Percentiles rank a stretch among this genome's conserved stretches.
Conservation (phyloP, 1,140 invertebrate species). For the Parapsyche elsis region DNA sequence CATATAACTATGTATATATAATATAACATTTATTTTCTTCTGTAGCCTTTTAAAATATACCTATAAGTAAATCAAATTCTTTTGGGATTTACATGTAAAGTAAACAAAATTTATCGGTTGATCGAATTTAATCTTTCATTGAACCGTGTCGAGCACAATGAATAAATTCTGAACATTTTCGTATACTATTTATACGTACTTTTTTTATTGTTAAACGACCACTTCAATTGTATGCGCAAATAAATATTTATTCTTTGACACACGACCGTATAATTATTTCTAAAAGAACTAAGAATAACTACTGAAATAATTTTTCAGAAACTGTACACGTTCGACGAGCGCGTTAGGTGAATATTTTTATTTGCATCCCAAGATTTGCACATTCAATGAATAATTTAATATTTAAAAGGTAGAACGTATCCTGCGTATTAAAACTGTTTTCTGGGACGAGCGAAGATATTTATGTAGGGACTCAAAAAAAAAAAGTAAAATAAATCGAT, state of each 20-base stretch:
- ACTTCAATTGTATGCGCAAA: background rate
- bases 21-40: no score
- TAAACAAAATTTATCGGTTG: background rate
- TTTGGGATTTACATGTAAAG: no score
- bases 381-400: conserved; percentile 31
- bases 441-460: no score
- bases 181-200: background rate
- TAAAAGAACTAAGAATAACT: background rate
- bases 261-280: background rate
- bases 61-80: no score
- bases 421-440: background rate
- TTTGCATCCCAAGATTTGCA: background rate
- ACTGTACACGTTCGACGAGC: background rate
- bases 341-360: background rate
- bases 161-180: background rate
- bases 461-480: no score
- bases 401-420: background rate
- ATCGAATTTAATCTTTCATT: background rate
- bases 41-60: no score
- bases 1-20: no score
- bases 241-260: background rate
- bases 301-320: background rate
- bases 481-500: no score
- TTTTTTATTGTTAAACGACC: no score
- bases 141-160: background rate